Evolutionary conservation across 2,797 vertebrate genomes (phyloP).

Genomic region (Alosa sapidissima): DNA sequence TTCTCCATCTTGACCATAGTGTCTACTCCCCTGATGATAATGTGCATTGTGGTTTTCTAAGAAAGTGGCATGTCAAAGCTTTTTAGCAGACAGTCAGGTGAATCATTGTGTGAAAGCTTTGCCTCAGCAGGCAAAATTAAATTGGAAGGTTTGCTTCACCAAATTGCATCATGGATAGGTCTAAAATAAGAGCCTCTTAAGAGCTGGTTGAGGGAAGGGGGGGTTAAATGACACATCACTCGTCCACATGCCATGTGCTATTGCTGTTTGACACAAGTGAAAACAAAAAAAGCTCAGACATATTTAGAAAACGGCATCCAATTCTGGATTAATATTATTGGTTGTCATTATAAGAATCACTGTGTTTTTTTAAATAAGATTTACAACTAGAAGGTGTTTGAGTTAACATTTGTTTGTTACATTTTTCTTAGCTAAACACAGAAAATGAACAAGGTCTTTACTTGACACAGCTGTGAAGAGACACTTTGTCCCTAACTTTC

Average conservation of each 20-base stretch:
- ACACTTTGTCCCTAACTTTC: not conserved
- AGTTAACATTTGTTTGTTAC: not conserved
- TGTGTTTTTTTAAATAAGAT: not conserved
- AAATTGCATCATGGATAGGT: not conserved
- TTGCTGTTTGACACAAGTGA: not conserved
- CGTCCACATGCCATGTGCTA: not conserved
- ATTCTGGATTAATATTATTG: conserved; percentile 35
- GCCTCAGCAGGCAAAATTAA: not conserved
- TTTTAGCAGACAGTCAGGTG: not conserved
- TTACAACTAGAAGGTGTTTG: not conserved
- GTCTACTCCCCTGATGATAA: not conserved
- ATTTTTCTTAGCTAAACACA: not conserved
- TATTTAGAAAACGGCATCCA: not conserved
- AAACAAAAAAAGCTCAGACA: not conserved
- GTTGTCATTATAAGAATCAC: conserved; percentile 30
- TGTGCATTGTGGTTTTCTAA: not conserved
- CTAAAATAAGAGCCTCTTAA: not conserved
- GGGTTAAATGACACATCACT: not conserved
- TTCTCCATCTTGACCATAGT: not conserved
- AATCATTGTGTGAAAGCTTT: not conserved
- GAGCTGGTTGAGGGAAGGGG: not conserved
- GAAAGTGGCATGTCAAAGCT: not conserved
- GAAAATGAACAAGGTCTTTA: not conserved
- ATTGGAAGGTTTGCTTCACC: not conserved
- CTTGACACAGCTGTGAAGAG: not conserved